Conservation (phyloP, 1,140 invertebrate species). For the Pinna nobilis region DNA sequence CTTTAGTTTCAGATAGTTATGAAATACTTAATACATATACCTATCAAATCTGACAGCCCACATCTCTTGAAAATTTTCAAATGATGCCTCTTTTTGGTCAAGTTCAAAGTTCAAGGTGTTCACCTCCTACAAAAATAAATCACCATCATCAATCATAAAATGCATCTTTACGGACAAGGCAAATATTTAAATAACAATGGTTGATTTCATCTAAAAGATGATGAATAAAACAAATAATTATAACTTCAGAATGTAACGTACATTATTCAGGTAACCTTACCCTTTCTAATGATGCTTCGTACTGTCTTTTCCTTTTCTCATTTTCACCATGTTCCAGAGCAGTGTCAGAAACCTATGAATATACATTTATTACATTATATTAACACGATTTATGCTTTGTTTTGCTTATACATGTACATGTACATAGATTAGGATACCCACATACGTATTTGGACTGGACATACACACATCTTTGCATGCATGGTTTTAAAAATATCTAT, state of each 20-base stretch:
- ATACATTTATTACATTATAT: not conserved
- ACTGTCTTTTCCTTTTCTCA: conserved; percentile 1
- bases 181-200: too few relatives aligned
- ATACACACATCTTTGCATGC: too few relatives aligned
- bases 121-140: conserved; percentile 51
- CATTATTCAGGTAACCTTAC: not conserved
- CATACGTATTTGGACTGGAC: too few relatives aligned
- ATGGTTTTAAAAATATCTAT: too few relatives aligned
- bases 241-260: too few relatives aligned
- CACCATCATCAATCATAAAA: not conserved
- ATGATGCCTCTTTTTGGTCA: conserved; percentile 52
- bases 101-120: conserved; percentile 66
- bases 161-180: too few relatives aligned
- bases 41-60: conserved; percentile 67
- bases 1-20: too few relatives aligned
- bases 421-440: too few relatives aligned
- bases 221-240: too few relatives aligned
- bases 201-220: too few relatives aligned
- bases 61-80: conserved; percentile 61
- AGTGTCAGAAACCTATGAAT: not conserved
- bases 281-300: conserved; percentile 16
- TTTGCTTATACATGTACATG: too few relatives aligned
- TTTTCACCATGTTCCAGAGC: not conserved
- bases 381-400: too few relatives aligned
- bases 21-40: conserved; percentile 43